Evolutionary conservation across 2,888 invertebrate genomes (phyloP).

Genomic region (Acrobasis repandana): DNA sequence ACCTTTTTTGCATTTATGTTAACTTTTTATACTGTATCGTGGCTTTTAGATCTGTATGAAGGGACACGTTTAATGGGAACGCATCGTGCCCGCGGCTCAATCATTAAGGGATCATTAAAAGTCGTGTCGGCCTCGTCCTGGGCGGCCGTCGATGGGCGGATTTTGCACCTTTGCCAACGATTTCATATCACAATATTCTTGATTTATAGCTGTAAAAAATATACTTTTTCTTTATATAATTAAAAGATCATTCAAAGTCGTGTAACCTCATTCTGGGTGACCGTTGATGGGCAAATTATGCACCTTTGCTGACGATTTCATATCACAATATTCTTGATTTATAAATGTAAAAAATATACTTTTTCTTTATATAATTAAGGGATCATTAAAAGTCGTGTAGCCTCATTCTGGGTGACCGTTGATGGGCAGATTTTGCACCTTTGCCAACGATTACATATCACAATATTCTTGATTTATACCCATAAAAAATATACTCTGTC

Average conservation of each 20-base stretch:
- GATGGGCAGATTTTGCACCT: constrained; percentile 40
- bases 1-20: no score
- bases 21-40: neutral
- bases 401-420: constrained; percentile 45
- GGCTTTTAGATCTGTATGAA: constrained; percentile 1
- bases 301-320: constrained; percentile 41
- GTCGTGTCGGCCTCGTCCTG: constrained; percentile 48
- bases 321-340: constrained; percentile 34
- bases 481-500: no score
- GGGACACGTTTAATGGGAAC: constrained; percentile 37
- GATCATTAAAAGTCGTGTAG: constrained; percentile 46
- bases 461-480: constrained; percentile 27
- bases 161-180: constrained; percentile 37
- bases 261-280: constrained; percentile 45
- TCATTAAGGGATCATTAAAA: constrained; percentile 74
- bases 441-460: constrained; percentile 42
- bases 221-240: no score
- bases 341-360: no score
- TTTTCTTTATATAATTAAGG: no score
- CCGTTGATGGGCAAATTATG: constrained; percentile 42
- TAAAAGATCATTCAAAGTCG: constrained; percentile 40
- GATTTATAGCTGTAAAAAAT: no score
- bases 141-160: constrained; percentile 45
- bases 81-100: constrained; percentile 59
- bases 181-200: constrained; percentile 40